Evolutionary conservation across 2,888 invertebrate species (phyloP), one percentile per base, ranked within the genome.

Genomic region (Netelia inedita): DNA sequence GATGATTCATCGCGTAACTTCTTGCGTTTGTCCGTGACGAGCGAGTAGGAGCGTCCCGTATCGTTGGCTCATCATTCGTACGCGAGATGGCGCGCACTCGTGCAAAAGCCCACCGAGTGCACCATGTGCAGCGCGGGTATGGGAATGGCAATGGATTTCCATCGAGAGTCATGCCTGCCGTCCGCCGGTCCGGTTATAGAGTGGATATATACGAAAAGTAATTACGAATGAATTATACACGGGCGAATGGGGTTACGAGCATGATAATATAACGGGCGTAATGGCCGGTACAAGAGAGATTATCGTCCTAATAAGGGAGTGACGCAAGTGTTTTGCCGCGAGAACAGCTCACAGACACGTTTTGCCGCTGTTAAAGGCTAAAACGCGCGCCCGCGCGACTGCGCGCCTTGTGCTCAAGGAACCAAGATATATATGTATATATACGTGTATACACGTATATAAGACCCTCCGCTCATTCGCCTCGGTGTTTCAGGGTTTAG

Each of bases 251-350:
- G 88, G 88, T 89, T 90, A 88, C 87, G 88, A 87, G 89, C 88
- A 89, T 90, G 91, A 92, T 92, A 92, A 92, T 92, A 90, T 91
- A 91, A 92, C 91, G 89, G 89, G 89, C 88, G 88, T 92, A 92
- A 92, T 91, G 90, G 90, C 90, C 88, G 91, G 89, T 89, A 89
- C 87, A 88, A 92, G 91, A 93, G 88, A 92, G 92, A 93, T 93
- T 92, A 92, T 93, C 92, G 90, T 91, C 90, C 92, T 93, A 93
- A 93, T 93, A 93, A 93, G 92, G 91, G 89, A 89, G 89, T 92
- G 91, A 92, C 91, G 91, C 90, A 91, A 91, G 89, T 88, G 89
- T 87, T 89, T 88, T 88, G 85, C 76, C 82, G 71, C 68, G 75
- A 86, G 84, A 79, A 57, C 57, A 53, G 69, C 35, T 35, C 46